Evolutionary conservation across 2,113 vertebrate species (phyloP), one percentile per base, ranked within the genome.

Genomic region (Solenodon paradoxus): DNA sequence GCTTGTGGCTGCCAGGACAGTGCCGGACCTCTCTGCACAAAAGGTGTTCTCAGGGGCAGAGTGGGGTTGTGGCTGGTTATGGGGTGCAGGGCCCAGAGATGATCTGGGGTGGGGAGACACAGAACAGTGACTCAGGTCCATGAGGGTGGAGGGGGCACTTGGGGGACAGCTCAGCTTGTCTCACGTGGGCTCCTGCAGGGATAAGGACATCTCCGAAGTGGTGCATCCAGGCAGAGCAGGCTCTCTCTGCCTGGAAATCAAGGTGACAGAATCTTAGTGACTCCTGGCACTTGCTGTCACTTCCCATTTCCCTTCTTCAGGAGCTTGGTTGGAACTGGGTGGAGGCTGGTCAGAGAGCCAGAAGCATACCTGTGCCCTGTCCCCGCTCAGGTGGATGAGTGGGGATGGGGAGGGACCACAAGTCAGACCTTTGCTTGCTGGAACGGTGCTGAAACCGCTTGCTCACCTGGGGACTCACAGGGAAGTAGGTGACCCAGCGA

Each of bases 181-280:
- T 20, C 20, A 11, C 30, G 63, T 4, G 61, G n/a, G 9, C 69
- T 80, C 22, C 59, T 61, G 3, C n/a, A 63, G 88, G 42, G 81
- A n/a, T 61, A 22, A 49, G 17, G 15, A 38, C 16, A 15, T 75
- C 74, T 83, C 86, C 64, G 42, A 97, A 88, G 74, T 78, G 85
- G 53, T 35, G 1, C 12, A 5, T 69, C 85, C 26, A 16, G 51
- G 68, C 7, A 12, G 84, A 80, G 30, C 53, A 38, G 68, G 71
- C 30, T 35, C 47, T 0, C 0, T 81, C 81, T 69, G 81, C 84
- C 88, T 94, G 35, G 63, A 89, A 86, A 96, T 83, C 7, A 1
- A 86, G 93, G 92, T 86, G 97, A 96, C 95, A 93, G 78, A 79
- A 47, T 69, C 79, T 78, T 49, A 55, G 86, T 86, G 97, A 85